Percentiles rank a stretch among this genome's conserved stretches.
Evolutionary conservation across 2,797 vertebrate species (phyloP).

Genomic region (Gymnopithys bicolor): DNA sequence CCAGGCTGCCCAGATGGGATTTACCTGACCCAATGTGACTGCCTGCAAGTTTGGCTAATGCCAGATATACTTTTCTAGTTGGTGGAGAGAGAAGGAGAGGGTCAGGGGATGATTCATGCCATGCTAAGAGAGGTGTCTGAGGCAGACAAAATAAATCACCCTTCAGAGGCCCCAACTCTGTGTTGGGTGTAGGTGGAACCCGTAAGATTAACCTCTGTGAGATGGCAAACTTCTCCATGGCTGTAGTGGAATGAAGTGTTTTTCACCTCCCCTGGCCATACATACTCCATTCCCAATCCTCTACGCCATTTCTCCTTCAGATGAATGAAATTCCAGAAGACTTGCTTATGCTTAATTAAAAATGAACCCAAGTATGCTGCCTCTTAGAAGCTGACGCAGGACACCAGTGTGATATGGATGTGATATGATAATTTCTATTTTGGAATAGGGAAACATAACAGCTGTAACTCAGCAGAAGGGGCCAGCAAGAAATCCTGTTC

Average conservation of each 20-base stretch:
- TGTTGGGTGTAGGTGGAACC: not conserved
- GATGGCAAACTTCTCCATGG: not conserved
- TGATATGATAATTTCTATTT: not conserved
- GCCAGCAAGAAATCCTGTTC: not conserved
- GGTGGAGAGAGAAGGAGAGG: not conserved
- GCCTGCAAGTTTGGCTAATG: not conserved
- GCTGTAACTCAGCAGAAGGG: not conserved
- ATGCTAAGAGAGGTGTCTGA: not conserved
- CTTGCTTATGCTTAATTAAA: not conserved
- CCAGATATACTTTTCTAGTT: not conserved
- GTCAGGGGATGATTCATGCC: not conserved
- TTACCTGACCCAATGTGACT: not conserved
- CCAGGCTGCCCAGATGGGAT: not conserved
- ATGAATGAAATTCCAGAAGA: not conserved
- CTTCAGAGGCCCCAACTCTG: rapidly evolving
- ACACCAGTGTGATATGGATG: not conserved
- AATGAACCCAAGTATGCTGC: rapidly evolving
- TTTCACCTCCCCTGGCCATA: not conserved
- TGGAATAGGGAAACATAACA: not conserved
- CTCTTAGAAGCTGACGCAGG: not conserved
- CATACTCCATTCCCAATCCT: not conserved
- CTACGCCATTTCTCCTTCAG: not conserved
- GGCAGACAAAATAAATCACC: not conserved
- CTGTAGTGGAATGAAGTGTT: not conserved
- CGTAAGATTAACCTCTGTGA: rapidly evolving